Evolutionary conservation across 2,888 invertebrate genomes (phyloP), one percentile per base, ranked within the genome.

Genomic region (Catocala nupta): DNA sequence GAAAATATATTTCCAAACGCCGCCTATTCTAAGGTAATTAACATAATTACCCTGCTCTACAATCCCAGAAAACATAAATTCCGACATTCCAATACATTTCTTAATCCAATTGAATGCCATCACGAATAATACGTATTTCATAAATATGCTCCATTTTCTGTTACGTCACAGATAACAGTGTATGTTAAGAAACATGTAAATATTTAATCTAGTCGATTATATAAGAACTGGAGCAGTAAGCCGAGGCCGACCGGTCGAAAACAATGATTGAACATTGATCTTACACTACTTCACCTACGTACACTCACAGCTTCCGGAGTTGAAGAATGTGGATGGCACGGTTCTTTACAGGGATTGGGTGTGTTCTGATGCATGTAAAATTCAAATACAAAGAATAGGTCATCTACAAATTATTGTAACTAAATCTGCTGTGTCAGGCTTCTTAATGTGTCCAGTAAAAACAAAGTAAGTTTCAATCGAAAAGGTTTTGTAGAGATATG

Each of bases 221-320:
- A 12, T 62, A 58, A 51, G 36, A 62, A 55, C 34, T 65, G 42
- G 65, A 72, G 73, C 73, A 72, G 56, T 75, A 13, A 68, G 54
- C 39, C 75, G 68, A 75, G 75, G 75, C 50, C 59, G 53, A 44
- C 70, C 7, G 33, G 63, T 70, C 53, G 33, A 67, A 45, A 25
- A 70, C 50, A 65, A 62, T 67, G 11, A 51, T 51, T 50, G 12
- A 12, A 61, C 25, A 55, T 45, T 47, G 12, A 42, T 48, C 48
- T 59, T 54, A 33, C 9, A 11, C 39, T 12, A 36, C 34, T 8
- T 2, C 43, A 33, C 55, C 61, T 47, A 51, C 55, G 51, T n/a
- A 25, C 3, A 9, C 10, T 43, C 11, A n/a, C 36, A n/a, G 11
- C n/a, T 60, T 55, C 47, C 53, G 33, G 13, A 5, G 10, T 42